phyloP scores from a whole-genome alignment of 2,797 vertebrate species.

The Sebastes vulpes region DNA sequence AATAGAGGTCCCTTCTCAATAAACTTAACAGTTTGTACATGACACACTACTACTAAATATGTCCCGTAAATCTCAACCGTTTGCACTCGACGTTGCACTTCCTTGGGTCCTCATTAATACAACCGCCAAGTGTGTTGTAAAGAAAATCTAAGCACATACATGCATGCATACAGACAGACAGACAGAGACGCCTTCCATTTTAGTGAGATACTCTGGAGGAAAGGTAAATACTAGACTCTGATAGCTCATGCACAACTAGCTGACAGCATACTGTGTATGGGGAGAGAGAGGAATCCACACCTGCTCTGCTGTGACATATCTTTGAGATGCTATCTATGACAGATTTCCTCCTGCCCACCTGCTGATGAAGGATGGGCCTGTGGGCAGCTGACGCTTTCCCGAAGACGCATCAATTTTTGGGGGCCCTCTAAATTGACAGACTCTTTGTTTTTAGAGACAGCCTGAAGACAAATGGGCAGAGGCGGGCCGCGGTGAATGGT shows the following conservation, averaged over 20 bases:
- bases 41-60: too few relatives aligned
- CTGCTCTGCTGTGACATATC: conserved; percentile 56
- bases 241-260: conserved; percentile 31
- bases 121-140: too few relatives aligned
- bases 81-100: too few relatives aligned
- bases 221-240: neutral
- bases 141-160: too few relatives aligned
- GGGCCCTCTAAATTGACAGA: conserved; percentile 55
- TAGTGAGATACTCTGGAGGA: neutral
- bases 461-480: conserved; percentile 54
- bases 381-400: conserved; percentile 55
- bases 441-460: conserved; percentile 53
- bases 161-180: too few relatives aligned
- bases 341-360: conserved; percentile 68
- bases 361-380: conserved; percentile 73
- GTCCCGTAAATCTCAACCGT: too few relatives aligned
- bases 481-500: conserved; percentile 40
- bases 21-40: too few relatives aligned
- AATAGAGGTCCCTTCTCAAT: too few relatives aligned
- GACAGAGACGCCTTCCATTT: too few relatives aligned
- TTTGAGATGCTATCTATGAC: conserved; percentile 66
- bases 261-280: conserved; percentile 42
- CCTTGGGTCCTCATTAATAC: too few relatives aligned
- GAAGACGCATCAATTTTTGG: conserved; percentile 44
- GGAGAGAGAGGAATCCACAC: conserved; percentile 46